Conservation (phyloP, 2,113 vertebrate genomes). For the Podarcis cretensis region DNA sequence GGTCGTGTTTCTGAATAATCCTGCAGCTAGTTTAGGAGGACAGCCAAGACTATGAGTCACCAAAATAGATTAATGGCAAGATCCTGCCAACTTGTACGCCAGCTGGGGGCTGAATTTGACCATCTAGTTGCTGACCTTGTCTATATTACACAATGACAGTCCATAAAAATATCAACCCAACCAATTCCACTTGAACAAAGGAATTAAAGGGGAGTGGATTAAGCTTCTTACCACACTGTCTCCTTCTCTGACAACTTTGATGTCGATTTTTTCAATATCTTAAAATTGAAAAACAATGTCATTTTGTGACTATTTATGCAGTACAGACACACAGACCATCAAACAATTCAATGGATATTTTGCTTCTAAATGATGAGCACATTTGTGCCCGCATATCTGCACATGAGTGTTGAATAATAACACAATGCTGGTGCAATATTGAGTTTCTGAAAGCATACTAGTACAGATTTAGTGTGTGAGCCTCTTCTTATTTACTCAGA, state of each 20-base stretch:
- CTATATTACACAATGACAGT: not conserved
- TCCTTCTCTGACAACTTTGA: conserved; percentile 84
- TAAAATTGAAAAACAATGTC: conserved; percentile 44
- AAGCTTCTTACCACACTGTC: conserved; percentile 85
- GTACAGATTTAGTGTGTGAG: not conserved
- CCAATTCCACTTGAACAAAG: not conserved
- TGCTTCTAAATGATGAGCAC: not conserved
- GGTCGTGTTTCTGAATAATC: not conserved
- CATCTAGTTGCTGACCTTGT: not conserved
- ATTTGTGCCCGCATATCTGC: not conserved
- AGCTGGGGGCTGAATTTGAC: not conserved
- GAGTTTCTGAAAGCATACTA: not conserved
- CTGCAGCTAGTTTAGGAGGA: not conserved
- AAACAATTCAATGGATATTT: not conserved
- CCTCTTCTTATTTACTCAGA: not conserved
- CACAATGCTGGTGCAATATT: not conserved
- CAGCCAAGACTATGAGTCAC: not conserved
- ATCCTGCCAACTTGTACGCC: not conserved
- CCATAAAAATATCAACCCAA: not conserved
- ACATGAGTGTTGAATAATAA: not conserved
- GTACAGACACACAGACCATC: not conserved
- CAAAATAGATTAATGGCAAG: not conserved
- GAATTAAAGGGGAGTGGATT: conserved; percentile 1
- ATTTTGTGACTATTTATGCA: not conserved
- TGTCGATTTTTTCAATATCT: conserved; percentile 91